A percentile compares a stretch with the other conserved stretches of the same genome.
phyloP scores from a whole-genome alignment of 2,888 invertebrate species.

The Oscheius onirici region DNA sequence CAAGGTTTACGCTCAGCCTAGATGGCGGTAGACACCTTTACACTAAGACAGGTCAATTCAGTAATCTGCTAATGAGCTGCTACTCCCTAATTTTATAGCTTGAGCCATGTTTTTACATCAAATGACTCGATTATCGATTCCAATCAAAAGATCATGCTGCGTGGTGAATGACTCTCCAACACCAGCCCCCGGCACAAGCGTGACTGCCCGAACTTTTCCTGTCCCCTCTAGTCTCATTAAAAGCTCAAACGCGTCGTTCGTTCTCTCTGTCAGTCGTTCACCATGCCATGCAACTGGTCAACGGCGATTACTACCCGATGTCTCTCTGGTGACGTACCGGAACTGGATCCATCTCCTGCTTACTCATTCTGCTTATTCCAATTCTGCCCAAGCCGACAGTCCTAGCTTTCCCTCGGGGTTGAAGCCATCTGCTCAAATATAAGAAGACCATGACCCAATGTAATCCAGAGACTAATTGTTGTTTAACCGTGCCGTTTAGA shows the following conservation, averaged over 20 bases:
- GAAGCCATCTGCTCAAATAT: slow-evolving; percentile 29
- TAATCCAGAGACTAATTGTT: slow-evolving; percentile 32
- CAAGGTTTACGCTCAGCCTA: slow-evolving; percentile 35
- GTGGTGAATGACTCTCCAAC: not conserved
- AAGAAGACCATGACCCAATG: slow-evolving; percentile 19
- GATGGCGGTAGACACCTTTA: slow-evolving; percentile 33
- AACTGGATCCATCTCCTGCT: slow-evolving; percentile 9
- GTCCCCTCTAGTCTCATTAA: too few species aligned
- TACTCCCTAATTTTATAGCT: too few species aligned
- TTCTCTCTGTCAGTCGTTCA: too few species aligned
- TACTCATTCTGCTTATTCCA: too few species aligned
- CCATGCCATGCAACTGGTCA: slow-evolving; percentile 15
- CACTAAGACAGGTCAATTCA: slow-evolving; percentile 17
- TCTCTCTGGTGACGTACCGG: slow-evolving; percentile 9
- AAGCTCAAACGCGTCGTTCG: too few species aligned
- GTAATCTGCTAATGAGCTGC: not conserved
- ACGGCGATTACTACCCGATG: slow-evolving; percentile 15
- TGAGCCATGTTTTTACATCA: not conserved
- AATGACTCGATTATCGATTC: not conserved
- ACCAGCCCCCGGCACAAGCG: too few species aligned
- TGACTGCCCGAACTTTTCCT: too few species aligned
- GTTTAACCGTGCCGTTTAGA: slow-evolving; percentile 24
- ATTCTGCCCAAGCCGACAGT: not conserved
- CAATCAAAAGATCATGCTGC: not conserved
- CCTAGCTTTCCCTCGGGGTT: slow-evolving; percentile 1